phyloP scores from a whole-genome alignment of 2,797 vertebrate species.

The Danio jaintianensis region DNA sequence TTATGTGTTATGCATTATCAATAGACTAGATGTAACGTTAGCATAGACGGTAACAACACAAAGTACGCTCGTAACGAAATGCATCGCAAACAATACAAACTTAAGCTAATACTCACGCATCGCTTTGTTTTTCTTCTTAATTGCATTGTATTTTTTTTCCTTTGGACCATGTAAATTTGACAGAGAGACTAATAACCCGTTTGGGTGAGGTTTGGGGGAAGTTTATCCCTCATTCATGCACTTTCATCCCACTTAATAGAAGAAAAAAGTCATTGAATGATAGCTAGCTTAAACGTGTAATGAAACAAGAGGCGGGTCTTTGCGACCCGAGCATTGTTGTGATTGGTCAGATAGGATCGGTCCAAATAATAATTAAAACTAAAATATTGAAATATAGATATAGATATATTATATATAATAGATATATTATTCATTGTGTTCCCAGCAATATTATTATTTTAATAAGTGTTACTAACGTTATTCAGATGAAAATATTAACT shows the following conservation, averaged over 20 bases:
- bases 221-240: not conserved
- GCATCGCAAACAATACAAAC: not conserved
- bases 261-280: not conserved
- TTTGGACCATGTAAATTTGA: not conserved
- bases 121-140: conserved; percentile 14
- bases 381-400: not conserved
- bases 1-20: not conserved
- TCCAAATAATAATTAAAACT: not conserved
- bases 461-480: not conserved
- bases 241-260: not conserved
- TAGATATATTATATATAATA: no score
- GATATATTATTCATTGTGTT: not conserved
- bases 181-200: not conserved
- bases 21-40: no score
- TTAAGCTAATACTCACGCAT: not conserved
- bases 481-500: not conserved
- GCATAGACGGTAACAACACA: not conserved
- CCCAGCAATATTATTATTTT: not conserved
- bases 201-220: not conserved
- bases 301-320: not conserved
- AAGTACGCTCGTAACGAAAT: not conserved
- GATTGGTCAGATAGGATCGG: not conserved
- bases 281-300: not conserved
- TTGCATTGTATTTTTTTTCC: conserved; percentile 1
- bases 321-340: not conserved